These are phyloP conservation scores for Actinemys pallida DNA, from an alignment of 2,113 vertebrate genomes.

Conservation along the genomic window DNA sequence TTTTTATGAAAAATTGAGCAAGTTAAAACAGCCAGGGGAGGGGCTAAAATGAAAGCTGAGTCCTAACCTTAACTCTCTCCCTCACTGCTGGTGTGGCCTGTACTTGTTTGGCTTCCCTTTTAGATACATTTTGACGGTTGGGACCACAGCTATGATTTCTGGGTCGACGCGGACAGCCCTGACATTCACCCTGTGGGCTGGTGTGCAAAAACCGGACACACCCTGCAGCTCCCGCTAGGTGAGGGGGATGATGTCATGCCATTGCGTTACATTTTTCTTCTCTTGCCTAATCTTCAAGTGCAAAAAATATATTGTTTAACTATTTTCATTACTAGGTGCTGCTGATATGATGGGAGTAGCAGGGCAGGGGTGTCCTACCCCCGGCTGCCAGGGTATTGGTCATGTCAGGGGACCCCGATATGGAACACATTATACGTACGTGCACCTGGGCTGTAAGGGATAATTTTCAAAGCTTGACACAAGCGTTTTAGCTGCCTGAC, in stretches of 20 bases:
- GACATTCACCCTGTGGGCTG: conserved; percentile 91
- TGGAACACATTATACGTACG: conserved; percentile 91
- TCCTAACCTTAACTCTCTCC: background rate
- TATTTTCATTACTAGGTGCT: conserved; percentile 46
- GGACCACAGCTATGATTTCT: conserved; percentile 88
- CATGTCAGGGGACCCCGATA: conserved; percentile 90
- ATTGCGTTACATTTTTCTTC: accelerated
- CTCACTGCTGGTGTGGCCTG: background rate
- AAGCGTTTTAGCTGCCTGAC: background rate
- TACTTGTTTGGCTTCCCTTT: conserved; percentile 35
- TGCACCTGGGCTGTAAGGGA: background rate
- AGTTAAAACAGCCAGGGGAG: background rate
- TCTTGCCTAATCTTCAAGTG: background rate
- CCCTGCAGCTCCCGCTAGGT: conserved; percentile 88
- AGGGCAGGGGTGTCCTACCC: conserved; percentile 89
- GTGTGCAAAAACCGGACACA: conserved; percentile 92
- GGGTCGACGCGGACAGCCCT: conserved; percentile 89
- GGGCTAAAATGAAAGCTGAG: conserved; percentile 38
- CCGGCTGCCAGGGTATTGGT: conserved; percentile 89
- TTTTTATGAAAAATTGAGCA: conserved; percentile 1
- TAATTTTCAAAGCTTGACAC: background rate
- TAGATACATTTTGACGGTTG: conserved; percentile 93
- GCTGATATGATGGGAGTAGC: conserved; percentile 72
- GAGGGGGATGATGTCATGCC: background rate
- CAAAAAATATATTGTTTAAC: background rate